These are phyloP conservation scores for Lasius platythorax DNA, from an alignment of 2,888 invertebrate genomes.

Conservation along the genomic window DNA sequence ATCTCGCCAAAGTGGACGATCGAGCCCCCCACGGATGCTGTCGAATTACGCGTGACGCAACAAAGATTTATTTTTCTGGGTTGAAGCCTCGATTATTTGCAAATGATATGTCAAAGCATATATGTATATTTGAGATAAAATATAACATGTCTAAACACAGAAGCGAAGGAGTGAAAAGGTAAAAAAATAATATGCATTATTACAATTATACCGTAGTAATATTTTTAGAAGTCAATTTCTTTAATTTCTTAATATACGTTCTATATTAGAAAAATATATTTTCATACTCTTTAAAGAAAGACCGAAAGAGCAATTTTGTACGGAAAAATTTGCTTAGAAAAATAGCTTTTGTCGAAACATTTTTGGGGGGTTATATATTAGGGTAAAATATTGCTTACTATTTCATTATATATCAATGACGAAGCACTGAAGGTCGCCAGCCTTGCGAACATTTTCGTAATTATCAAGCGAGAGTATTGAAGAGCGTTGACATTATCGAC, in stretches of 20 bases:
- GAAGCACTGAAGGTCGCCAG: background rate
- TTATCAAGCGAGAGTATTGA: background rate
- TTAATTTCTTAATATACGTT: background rate
- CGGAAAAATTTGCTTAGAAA: background rate
- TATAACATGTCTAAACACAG: background rate
- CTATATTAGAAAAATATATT: background rate
- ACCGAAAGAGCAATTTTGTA: background rate
- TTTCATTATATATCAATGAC: background rate
- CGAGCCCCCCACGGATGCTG: slow-evolving; percentile 77
- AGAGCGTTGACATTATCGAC: background rate
- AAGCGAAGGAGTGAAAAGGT: background rate
- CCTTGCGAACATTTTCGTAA: background rate
- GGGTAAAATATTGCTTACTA: background rate
- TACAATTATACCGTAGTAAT: background rate
- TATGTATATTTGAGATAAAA: background rate
- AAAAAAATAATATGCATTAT: background rate
- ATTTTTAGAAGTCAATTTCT: background rate
- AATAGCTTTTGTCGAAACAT: background rate
- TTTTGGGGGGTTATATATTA: background rate
- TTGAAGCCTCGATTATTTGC: slow-evolving; percentile 44
- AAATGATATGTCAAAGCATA: background rate
- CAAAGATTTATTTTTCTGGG: slow-evolving; percentile 81
- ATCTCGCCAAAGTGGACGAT: slow-evolving; percentile 85
- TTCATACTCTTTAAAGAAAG: background rate
- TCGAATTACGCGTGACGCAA: slow-evolving; percentile 71